A percentile compares a stretch with the other conserved stretches of the same genome.
phyloP scores from a whole-genome alignment of 2,113 vertebrate genomes.

The Ceyx cyanopectus region DNA sequence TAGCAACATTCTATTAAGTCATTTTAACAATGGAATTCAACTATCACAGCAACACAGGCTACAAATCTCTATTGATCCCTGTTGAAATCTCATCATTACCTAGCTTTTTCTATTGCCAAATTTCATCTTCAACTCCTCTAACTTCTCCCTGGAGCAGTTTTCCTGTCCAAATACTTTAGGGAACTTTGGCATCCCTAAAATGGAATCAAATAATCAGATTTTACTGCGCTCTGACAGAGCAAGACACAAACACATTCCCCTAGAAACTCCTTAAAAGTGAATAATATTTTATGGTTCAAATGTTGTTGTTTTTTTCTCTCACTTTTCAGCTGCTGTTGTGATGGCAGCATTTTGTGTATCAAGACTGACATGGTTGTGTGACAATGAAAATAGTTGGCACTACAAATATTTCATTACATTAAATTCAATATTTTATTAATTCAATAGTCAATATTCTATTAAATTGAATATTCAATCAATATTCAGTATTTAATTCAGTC shows the following conservation, averaged over 20 bases:
- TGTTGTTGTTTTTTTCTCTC: not conserved
- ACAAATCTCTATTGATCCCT: not conserved
- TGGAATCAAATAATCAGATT: not conserved
- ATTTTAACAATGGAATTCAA: not conserved
- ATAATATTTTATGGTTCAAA: not conserved
- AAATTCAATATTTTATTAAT: too few relatives aligned
- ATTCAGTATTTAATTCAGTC: too few relatives aligned
- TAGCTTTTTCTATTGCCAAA: not conserved
- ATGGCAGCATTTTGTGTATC: not conserved
- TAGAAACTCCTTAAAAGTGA: not conserved
- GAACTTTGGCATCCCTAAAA: not conserved
- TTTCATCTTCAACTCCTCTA: not conserved
- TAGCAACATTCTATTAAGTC: not conserved
- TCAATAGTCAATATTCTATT: too few relatives aligned
- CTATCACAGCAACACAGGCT: accelerated
- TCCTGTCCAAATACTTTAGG: not conserved
- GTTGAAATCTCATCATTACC: not conserved
- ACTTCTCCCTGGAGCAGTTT: not conserved
- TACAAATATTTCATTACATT: not conserved
- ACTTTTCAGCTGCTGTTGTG: not conserved
- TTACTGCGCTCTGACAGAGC: not conserved
- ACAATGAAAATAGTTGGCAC: not conserved
- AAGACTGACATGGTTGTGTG: not conserved
- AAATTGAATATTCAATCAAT: too few relatives aligned
- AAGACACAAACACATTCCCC: not conserved